phyloP scores from a whole-genome alignment of 2,113 vertebrate species.

The Planiliza haematocheilus region DNA sequence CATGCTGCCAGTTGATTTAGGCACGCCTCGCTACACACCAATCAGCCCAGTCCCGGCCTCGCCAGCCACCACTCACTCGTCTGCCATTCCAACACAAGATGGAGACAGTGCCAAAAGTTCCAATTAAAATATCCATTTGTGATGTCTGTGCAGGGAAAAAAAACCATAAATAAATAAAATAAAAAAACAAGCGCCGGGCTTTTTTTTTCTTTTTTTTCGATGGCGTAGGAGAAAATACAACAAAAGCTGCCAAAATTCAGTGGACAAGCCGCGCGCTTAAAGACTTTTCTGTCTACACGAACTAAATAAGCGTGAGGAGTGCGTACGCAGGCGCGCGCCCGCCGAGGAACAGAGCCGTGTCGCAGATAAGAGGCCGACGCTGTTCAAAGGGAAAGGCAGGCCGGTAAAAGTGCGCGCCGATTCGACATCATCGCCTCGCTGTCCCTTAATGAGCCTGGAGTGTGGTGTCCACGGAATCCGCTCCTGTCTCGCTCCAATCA shows the following conservation, averaged over 20 bases:
- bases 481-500: slow-evolving; percentile 81
- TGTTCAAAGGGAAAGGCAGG: slow-evolving; percentile 80
- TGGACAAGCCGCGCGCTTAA: slow-evolving; percentile 69
- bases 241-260: slow-evolving; percentile 77
- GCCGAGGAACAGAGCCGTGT: slow-evolving; percentile 81
- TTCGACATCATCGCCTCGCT: slow-evolving; percentile 80
- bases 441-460: slow-evolving; percentile 85
- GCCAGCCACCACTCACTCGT: slow-evolving; percentile 77
- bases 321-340: slow-evolving; percentile 44
- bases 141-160: slow-evolving; percentile 74
- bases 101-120: slow-evolving; percentile 84
- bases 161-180: slow-evolving; percentile 10
- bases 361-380: slow-evolving; percentile 80
- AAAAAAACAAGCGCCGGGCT: slow-evolving; percentile 57
- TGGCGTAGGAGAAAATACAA: slow-evolving; percentile 74
- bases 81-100: slow-evolving; percentile 83
- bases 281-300: slow-evolving; percentile 72
- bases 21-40: slow-evolving; percentile 80
- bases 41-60: slow-evolving; percentile 72
- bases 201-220: slow-evolving; percentile 57
- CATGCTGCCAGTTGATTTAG: slow-evolving; percentile 81
- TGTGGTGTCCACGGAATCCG: slow-evolving; percentile 74
- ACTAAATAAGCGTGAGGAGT: slow-evolving; percentile 68
- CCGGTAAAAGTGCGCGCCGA: slow-evolving; percentile 77
- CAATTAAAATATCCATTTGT: slow-evolving; percentile 82